Percentiles rank a stretch among this genome's conserved stretches.
These are phyloP conservation scores for Podarcis raffonei DNA, from an alignment of 2,113 vertebrate species.

Conservation along the genomic window DNA sequence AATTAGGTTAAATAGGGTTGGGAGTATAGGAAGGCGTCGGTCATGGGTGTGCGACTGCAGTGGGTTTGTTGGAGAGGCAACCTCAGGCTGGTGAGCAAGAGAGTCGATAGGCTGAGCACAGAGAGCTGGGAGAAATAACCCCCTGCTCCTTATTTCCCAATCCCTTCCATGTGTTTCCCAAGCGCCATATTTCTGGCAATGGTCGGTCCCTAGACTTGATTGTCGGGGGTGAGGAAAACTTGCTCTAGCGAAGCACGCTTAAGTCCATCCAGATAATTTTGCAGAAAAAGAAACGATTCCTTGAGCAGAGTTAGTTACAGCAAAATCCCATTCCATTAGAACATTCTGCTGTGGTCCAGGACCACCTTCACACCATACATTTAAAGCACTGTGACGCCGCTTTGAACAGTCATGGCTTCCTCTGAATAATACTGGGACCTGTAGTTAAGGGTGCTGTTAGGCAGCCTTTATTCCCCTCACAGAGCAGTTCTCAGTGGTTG, in stretches of 20 bases:
- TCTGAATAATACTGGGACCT: too few relatives aligned
- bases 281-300: neutral
- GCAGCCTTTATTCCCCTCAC: neutral
- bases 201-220: neutral
- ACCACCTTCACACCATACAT: too few relatives aligned
- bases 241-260: neutral
- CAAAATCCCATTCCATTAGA: neutral
- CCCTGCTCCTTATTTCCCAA: neutral
- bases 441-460: too few relatives aligned
- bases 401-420: too few relatives aligned
- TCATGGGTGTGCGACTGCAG: neutral
- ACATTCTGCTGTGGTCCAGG: neutral
- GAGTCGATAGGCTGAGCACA: neutral
- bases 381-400: too few relatives aligned
- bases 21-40: neutral
- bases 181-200: neutral
- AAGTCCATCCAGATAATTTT: too few relatives aligned
- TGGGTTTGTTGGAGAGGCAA: neutral
- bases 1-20: neutral
- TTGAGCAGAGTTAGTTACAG: neutral
- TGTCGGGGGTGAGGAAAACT: neutral
- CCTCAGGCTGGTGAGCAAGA: neutral
- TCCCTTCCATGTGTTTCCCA: neutral
- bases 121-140: neutral
- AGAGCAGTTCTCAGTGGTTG: neutral